Conservation (phyloP, 2,888 invertebrate genomes). For the Daptonema setosum region DNA sequence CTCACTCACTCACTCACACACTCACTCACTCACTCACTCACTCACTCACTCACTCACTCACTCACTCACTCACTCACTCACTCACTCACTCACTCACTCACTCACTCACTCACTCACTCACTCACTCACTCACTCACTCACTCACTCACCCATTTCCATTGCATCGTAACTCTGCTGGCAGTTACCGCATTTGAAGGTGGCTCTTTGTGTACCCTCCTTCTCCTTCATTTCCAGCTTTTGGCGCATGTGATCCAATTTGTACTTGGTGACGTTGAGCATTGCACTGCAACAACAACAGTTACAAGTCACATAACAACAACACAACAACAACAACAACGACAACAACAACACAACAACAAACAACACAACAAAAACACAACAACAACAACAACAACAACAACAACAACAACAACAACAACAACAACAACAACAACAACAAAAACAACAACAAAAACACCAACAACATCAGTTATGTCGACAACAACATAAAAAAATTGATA, state of each 20-base stretch:
- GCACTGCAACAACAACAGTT: no score
- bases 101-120: neutral
- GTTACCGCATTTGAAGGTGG: slow-evolving; percentile 17
- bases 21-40: neutral
- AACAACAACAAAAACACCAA: no score
- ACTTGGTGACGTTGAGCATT: slow-evolving; percentile 23
- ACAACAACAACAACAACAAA: no score
- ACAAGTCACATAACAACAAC: no score
- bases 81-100: slow-evolving; percentile 1
- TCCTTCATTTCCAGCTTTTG: slow-evolving; percentile 21
- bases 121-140: neutral
- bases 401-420: no score
- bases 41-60: neutral
- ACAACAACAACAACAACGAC: no score
- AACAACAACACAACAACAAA: no score
- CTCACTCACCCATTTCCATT: slow-evolving; percentile 5
- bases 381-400: no score
- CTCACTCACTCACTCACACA: slow-evolving; percentile 4
- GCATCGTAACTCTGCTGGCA: slow-evolving; percentile 19
- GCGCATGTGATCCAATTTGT: slow-evolving; percentile 27
- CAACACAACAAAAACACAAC: no score
- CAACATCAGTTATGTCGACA: no score
- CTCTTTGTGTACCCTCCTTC: slow-evolving; percentile 18
- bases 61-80: neutral
- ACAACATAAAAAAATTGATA: no score